Evolutionary conservation across 2,113 vertebrate genomes (phyloP).

Genomic region (Caranx ignobilis): DNA sequence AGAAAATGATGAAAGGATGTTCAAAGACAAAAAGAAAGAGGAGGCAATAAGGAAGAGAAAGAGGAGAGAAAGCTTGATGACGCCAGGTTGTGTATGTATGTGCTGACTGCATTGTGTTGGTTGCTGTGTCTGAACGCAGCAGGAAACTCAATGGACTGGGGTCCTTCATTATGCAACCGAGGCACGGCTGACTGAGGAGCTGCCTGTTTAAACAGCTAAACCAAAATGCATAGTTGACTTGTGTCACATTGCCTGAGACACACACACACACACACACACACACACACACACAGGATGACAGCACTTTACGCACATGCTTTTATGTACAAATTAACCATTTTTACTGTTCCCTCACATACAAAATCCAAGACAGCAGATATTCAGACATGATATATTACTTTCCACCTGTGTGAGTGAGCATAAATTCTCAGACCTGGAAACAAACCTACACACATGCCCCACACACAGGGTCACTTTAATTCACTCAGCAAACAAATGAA

Average conservation of each 20-base stretch:
- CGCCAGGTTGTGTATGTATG: slow-evolving; percentile 46
- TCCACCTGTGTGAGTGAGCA: not conserved
- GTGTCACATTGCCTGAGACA: slow-evolving; percentile 40
- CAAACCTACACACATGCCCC: slow-evolving; percentile 18
- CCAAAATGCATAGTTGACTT: slow-evolving; percentile 63
- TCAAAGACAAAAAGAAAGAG: slow-evolving; percentile 33
- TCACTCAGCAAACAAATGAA: not conserved
- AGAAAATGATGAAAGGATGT: slow-evolving; percentile 15
- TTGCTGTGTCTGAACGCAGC: slow-evolving; percentile 54
- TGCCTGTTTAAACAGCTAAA: slow-evolving; percentile 80
- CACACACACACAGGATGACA: slow-evolving; percentile 17
- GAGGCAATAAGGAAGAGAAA: slow-evolving; percentile 37
- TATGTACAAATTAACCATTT: slow-evolving; percentile 33
- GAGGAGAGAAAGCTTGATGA: slow-evolving; percentile 19
- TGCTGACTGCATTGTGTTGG: slow-evolving; percentile 56
- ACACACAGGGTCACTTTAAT: slow-evolving; percentile 2
- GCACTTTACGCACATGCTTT: slow-evolving; percentile 1
- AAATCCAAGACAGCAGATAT: not conserved
- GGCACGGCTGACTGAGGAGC: slow-evolving; percentile 76
- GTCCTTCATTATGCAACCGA: slow-evolving; percentile 81
- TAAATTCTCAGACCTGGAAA: not conserved
- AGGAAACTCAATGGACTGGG: slow-evolving; percentile 78
- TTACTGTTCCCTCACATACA: not conserved
- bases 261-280: slow-evolving; percentile 1
- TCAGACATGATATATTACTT: not conserved